Conservation (phyloP, 2,888 invertebrate species). For the Drosophila imparisetae region DNA sequence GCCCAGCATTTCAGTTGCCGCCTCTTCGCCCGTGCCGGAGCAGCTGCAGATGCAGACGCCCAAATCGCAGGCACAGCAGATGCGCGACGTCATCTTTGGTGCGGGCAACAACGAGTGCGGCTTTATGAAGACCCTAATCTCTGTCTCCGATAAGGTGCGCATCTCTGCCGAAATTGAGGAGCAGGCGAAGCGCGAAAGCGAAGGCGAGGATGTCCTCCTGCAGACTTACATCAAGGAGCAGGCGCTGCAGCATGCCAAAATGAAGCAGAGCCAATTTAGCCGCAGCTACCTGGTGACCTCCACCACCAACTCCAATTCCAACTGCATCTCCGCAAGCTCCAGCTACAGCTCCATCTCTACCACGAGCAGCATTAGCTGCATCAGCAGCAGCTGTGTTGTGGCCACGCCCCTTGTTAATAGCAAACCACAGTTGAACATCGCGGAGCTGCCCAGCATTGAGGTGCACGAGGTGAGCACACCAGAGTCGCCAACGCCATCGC, state of each 20-base stretch:
- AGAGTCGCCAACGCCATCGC: constrained; percentile 24
- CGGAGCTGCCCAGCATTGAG: constrained; percentile 68
- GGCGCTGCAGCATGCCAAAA: constrained; percentile 89
- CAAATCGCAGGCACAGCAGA: constrained; percentile 82
- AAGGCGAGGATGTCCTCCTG: constrained; percentile 87
- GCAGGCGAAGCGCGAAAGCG: constrained; percentile 58
- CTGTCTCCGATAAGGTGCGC: constrained; percentile 83
- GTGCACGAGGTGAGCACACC: constrained; percentile 67
- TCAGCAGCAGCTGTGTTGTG: constrained; percentile 17
- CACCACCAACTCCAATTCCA: not conserved
- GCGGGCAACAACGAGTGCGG: constrained; percentile 79
- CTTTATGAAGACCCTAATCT: constrained; percentile 83
- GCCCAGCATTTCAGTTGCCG: not conserved
- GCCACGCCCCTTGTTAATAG: constrained; percentile 23
- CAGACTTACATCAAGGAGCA: constrained; percentile 90
- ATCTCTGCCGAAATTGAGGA: constrained; percentile 75
- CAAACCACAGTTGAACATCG: constrained; percentile 38
- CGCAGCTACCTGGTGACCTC: constrained; percentile 49
- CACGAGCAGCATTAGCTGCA: constrained; percentile 20
- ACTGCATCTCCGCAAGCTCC: not conserved
- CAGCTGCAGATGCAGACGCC: constrained; percentile 27
- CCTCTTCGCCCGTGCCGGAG: not conserved
- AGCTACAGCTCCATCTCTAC: not conserved
- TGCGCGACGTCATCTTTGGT: constrained; percentile 83
- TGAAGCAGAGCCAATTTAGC: constrained; percentile 88